A percentile compares a stretch with the other conserved stretches of the same genome.
phyloP scores from a whole-genome alignment of 2,888 invertebrate species.

The Thelaira solivaga region DNA sequence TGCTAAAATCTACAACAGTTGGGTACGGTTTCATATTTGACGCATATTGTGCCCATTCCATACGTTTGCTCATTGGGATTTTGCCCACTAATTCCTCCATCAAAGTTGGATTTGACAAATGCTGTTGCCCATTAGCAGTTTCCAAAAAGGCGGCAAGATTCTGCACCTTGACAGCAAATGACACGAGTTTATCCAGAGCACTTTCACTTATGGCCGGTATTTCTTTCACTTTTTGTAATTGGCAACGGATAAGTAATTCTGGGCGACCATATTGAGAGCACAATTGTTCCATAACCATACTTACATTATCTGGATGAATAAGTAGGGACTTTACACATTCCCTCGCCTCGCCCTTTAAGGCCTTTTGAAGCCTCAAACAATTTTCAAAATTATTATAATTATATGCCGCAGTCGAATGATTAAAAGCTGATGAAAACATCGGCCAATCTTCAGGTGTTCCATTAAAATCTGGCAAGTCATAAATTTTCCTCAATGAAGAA shows the following conservation, averaged over 20 bases:
- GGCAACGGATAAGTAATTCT: not conserved
- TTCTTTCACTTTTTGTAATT: not conserved
- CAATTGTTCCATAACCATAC: too few species aligned
- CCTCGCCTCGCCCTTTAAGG: too few species aligned
- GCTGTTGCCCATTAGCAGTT: not conserved
- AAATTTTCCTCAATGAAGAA: not conserved
- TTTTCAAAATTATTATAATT: not conserved
- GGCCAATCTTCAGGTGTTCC: too few species aligned
- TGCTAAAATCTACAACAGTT: slow-evolving; percentile 9
- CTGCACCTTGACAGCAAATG: too few species aligned
- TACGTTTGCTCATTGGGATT: too few species aligned
- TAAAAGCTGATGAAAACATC: not conserved
- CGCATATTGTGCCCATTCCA: not conserved
- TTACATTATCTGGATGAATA: too few species aligned
- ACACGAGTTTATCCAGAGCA: too few species aligned
- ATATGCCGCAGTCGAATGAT: not conserved
- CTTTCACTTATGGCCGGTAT: not conserved
- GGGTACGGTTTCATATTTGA: not conserved
- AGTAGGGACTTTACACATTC: too few species aligned
- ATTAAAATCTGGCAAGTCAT: not conserved
- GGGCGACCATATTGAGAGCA: too few species aligned
- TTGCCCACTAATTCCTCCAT: not conserved
- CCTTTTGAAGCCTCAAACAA: not conserved
- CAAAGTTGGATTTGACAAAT: not conserved
- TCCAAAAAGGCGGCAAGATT: not conserved